A percentile compares a stretch with the other conserved stretches of the same genome.
Conservation (phyloP, 1,140 invertebrate genomes). For the Bombus fervidus region DNA sequence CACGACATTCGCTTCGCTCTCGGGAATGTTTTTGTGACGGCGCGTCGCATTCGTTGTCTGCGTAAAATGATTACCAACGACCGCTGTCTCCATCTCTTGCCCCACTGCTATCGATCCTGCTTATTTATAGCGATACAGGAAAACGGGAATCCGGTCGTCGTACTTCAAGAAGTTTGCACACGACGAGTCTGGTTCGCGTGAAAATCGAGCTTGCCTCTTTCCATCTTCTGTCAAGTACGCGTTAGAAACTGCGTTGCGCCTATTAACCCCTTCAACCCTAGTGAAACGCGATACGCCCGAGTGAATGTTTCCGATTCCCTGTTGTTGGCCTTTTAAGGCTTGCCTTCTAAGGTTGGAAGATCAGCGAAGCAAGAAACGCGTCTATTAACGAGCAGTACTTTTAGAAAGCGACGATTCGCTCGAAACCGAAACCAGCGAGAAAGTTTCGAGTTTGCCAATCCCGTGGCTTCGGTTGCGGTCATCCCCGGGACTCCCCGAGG, state of each 20-base stretch:
- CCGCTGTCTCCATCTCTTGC: background rate
- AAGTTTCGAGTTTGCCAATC: background rate
- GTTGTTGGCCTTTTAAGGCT: too few relatives aligned
- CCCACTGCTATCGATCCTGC: conserved; percentile 25
- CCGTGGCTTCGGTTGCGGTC: background rate
- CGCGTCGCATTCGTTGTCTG: conserved; percentile 26
- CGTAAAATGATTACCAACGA: conserved; percentile 57
- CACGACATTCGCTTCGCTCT: background rate
- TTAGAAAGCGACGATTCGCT: background rate
- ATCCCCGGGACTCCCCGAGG: background rate
- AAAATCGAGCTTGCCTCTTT: background rate
- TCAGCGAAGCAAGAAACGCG: background rate
- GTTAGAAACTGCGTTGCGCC: background rate
- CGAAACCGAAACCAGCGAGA: background rate
- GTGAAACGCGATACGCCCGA: too few relatives aligned
- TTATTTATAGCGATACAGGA: conserved; percentile 62
- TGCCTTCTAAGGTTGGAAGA: background rate
- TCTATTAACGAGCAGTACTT: background rate
- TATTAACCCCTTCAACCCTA: background rate
- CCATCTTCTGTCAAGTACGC: background rate
- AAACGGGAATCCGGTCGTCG: conserved; percentile 43
- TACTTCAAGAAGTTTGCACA: background rate
- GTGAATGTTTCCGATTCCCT: too few relatives aligned
- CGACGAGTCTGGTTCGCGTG: background rate
- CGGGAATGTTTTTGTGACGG: background rate